phyloP scores from a whole-genome alignment of 2,113 vertebrate genomes.

The Polypterus bichir region DNA sequence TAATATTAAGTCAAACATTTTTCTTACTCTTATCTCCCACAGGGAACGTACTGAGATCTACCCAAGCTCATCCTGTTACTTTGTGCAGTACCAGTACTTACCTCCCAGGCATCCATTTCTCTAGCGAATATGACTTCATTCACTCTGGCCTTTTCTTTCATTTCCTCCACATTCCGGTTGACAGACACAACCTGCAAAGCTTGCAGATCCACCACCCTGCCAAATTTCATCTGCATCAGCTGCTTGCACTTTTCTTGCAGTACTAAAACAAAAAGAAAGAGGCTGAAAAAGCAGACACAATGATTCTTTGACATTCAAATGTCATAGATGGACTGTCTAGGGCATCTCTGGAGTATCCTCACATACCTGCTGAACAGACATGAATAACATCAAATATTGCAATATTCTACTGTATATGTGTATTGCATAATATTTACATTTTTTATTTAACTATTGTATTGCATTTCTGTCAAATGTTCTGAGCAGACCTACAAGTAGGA shows the following conservation, averaged over 20 bases:
- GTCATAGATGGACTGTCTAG: no score
- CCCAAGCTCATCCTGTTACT: no score
- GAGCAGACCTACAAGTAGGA: no score
- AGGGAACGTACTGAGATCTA: background rate
- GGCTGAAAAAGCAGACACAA: no score
- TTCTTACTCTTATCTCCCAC: background rate
- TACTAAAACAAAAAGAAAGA: constrained; percentile 30
- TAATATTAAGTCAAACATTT: background rate
- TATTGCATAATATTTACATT: no score
- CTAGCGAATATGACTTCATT: constrained; percentile 39
- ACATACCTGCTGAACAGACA: no score
- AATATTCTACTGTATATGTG: no score
- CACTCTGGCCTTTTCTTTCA: constrained; percentile 56
- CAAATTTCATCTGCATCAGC: constrained; percentile 76
- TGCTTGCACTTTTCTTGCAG: constrained; percentile 55
- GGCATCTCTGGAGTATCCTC: no score
- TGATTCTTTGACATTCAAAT: no score
- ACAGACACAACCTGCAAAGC: constrained; percentile 63
- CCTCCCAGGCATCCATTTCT: constrained; percentile 66
- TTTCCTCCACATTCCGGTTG: constrained; percentile 60
- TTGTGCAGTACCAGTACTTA: constrained; percentile 28
- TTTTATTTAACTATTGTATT: no score
- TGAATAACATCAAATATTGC: no score
- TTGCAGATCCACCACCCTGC: constrained; percentile 68
- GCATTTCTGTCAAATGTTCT: no score